Percentiles rank a stretch among this genome's conserved stretches.
These are phyloP conservation scores for Perognathus longimembris DNA, from an alignment of 2,113 vertebrate species.

Conservation along the genomic window DNA sequence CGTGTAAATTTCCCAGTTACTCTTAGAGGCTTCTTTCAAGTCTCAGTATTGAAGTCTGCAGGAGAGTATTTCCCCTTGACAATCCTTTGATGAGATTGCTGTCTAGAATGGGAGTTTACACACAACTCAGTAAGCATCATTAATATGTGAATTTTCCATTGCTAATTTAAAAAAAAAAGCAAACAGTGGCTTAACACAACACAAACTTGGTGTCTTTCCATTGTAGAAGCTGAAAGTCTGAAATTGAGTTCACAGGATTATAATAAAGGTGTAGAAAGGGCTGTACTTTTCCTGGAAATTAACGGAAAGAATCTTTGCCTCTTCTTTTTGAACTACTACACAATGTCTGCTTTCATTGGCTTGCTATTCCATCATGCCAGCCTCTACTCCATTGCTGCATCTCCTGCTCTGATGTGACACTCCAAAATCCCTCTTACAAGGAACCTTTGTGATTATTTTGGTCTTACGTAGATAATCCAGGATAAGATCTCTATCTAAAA, in stretches of 20 bases:
- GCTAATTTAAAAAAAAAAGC: background rate
- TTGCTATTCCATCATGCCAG: background rate
- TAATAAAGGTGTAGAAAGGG: background rate
- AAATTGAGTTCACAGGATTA: background rate
- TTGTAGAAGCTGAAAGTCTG: background rate
- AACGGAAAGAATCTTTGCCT: background rate
- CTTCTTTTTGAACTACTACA: background rate
- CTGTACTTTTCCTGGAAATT: background rate
- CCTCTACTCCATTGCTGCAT: background rate
- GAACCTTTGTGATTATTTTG: background rate
- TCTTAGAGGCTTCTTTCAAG: slow-evolving; percentile 22
- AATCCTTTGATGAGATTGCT: background rate
- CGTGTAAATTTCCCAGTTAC: background rate
- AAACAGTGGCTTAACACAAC: background rate
- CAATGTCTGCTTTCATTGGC: background rate
- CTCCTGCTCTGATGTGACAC: background rate
- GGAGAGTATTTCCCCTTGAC: slow-evolving; percentile 24
- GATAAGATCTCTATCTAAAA: background rate
- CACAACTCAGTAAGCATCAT: background rate
- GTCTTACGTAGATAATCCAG: background rate
- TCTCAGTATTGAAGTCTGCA: background rate
- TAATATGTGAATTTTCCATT: background rate
- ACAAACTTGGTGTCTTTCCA: background rate
- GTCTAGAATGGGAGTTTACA: background rate
- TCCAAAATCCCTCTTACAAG: background rate